phyloP scores from a whole-genome alignment of 2,797 vertebrate genomes.

The Takifugu ocellatus region DNA sequence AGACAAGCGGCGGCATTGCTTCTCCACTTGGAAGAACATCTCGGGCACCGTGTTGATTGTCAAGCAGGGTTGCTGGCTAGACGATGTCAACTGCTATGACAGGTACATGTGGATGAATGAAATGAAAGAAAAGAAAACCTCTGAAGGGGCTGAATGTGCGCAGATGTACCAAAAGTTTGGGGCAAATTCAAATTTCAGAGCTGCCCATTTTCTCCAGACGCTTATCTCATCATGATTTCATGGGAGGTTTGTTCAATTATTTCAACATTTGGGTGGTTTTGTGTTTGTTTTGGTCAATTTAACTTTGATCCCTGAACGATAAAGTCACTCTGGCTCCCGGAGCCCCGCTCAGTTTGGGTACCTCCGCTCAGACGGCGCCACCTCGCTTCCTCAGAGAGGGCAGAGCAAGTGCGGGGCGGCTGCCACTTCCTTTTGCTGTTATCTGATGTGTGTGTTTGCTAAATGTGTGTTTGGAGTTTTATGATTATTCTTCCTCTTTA shows the following conservation, averaged over 20 bases:
- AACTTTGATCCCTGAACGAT: constrained; percentile 41
- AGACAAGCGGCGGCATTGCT: constrained; percentile 94
- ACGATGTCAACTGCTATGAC: constrained; percentile 98
- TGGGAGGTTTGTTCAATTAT: not conserved
- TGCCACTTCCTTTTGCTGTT: constrained; percentile 69
- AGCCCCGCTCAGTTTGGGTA: constrained; percentile 41
- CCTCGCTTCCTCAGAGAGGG: constrained; percentile 60
- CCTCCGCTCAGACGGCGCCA: constrained; percentile 64
- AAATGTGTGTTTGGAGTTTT: constrained; percentile 43
- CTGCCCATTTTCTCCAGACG: too few relatives aligned
- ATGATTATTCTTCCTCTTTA: constrained; percentile 44
- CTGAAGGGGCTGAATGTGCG: not conserved
- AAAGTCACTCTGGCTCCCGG: constrained; percentile 39
- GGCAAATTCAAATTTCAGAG: too few relatives aligned
- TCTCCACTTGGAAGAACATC: constrained; percentile 96
- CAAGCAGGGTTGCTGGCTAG: constrained; percentile 97
- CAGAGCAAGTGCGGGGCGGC: constrained; percentile 64
- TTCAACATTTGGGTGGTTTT: constrained; percentile 15
- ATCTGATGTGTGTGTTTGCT: constrained; percentile 51
- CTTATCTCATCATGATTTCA: too few relatives aligned
- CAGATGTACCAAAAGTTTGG: too few relatives aligned
- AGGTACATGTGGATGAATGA: constrained; percentile 69
- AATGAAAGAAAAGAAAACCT: not conserved
- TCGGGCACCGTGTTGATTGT: constrained; percentile 92
- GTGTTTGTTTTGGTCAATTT: constrained; percentile 29